Evolutionary conservation across 2,797 vertebrate species (phyloP).

Genomic region (Halcyon badia): DNA sequence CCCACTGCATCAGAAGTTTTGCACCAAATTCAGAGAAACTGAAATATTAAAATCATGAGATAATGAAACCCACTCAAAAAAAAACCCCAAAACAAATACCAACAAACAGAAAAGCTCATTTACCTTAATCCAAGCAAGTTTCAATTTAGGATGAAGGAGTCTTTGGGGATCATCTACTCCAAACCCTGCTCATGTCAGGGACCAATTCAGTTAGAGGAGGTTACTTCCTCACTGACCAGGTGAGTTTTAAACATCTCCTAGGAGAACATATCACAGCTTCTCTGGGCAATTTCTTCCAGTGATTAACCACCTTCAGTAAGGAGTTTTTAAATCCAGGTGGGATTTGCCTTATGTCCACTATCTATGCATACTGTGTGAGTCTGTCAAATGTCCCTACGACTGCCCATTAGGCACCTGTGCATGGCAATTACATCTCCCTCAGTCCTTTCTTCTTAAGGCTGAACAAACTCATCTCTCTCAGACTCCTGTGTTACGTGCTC

Average conservation of each 20-base stretch:
- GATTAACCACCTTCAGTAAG: background rate
- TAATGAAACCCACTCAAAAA: background rate
- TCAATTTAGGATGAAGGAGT: background rate
- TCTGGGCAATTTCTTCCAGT: background rate
- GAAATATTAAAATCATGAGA: background rate
- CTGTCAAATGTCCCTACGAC: background rate
- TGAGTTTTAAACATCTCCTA: background rate
- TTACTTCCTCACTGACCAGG: background rate
- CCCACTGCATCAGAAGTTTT: background rate
- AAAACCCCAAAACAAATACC: background rate
- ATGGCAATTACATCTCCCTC: accelerated
- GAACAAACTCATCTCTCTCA: background rate
- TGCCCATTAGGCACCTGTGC: accelerated
- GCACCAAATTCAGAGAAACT: background rate
- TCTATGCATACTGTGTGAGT: accelerated
- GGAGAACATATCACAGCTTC: background rate
- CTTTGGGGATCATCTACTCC: background rate
- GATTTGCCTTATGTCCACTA: background rate
- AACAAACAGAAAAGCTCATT: background rate
- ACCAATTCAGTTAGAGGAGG: background rate
- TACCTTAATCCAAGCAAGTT: background rate
- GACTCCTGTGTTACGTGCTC: accelerated
- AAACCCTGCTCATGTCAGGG: background rate
- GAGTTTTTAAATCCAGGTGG: background rate
- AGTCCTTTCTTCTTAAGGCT: background rate